These are phyloP conservation scores for Calameuta idolon DNA, from an alignment of 2,888 invertebrate species.

Conservation along the genomic window DNA sequence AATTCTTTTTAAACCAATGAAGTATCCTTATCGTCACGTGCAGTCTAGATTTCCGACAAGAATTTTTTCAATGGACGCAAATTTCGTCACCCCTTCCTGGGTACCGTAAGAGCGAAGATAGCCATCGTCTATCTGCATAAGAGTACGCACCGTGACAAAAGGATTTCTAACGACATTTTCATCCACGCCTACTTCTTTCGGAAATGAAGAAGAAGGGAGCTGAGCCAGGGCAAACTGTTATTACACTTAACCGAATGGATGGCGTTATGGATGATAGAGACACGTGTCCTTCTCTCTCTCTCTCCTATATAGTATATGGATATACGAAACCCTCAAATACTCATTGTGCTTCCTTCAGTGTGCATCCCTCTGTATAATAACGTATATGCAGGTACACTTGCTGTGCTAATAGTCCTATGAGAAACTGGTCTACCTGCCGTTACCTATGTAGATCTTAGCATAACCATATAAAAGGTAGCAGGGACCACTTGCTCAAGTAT, in stretches of 20 bases:
- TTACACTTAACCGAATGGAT: slow-evolving; percentile 2
- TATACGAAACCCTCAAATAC: background rate
- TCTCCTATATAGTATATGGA: background rate
- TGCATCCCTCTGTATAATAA: background rate
- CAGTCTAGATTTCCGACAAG: background rate
- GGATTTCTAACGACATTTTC: slow-evolving; percentile 37
- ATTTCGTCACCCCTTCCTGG: background rate
- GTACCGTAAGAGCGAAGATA: background rate
- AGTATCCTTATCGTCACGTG: background rate
- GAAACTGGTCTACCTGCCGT: background rate
- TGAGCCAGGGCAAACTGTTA: slow-evolving; percentile 25
- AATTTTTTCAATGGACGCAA: background rate
- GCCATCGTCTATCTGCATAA: background rate
- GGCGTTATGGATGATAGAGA: background rate
- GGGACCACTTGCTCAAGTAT: background rate
- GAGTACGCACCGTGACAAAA: background rate
- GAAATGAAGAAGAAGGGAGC: slow-evolving; percentile 13
- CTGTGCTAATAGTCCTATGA: background rate
- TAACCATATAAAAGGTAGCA: background rate
- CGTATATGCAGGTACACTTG: slow-evolving; percentile 19
- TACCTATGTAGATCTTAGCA: background rate
- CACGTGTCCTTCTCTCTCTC: background rate
- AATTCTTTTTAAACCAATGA: background rate
- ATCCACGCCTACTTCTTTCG: slow-evolving; percentile 47
- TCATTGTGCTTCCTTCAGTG: background rate